phyloP scores from a whole-genome alignment of 2,113 vertebrate species.

The Hipposideros armiger region DNA sequence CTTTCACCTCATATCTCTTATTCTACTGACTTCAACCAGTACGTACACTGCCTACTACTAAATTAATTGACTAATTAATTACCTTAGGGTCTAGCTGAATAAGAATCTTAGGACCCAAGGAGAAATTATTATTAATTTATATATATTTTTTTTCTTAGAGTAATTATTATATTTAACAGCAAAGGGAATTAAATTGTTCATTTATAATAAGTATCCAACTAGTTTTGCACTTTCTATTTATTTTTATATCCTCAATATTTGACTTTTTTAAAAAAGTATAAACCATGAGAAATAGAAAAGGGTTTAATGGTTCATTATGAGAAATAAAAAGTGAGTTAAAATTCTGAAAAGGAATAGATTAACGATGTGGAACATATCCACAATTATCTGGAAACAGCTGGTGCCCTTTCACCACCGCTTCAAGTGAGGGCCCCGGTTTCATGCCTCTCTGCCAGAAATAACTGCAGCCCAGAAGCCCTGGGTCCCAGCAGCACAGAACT shows the following conservation, averaged over 20 bases:
- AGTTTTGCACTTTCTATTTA: not conserved
- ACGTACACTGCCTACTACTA: not conserved
- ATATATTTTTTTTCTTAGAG: not conserved
- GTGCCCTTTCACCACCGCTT: slow-evolving; percentile 41
- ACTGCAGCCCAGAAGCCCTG: not conserved
- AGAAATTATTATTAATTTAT: not conserved
- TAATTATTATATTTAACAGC: not conserved
- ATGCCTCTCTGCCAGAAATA: slow-evolving; percentile 32
- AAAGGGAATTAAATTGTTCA: not conserved
- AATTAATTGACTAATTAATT: not conserved
- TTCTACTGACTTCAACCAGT: not conserved
- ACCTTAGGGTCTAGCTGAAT: not conserved
- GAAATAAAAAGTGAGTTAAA: slow-evolving; percentile 9
- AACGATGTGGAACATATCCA: slow-evolving; percentile 25
- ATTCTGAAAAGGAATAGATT: slow-evolving; percentile 13
- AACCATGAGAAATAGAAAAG: not conserved
- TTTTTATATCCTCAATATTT: not conserved
- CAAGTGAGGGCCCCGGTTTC: not conserved
- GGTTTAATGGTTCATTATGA: not conserved
- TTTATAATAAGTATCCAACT: not conserved
- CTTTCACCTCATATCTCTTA: not conserved
- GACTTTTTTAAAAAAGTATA: not conserved
- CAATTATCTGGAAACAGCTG: slow-evolving; percentile 70
- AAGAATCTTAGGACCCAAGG: not conserved
- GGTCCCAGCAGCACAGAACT: not conserved